Base-by-base conservation (phyloP, 1,140 invertebrate species). In the Araneus ventricosus region DNA sequence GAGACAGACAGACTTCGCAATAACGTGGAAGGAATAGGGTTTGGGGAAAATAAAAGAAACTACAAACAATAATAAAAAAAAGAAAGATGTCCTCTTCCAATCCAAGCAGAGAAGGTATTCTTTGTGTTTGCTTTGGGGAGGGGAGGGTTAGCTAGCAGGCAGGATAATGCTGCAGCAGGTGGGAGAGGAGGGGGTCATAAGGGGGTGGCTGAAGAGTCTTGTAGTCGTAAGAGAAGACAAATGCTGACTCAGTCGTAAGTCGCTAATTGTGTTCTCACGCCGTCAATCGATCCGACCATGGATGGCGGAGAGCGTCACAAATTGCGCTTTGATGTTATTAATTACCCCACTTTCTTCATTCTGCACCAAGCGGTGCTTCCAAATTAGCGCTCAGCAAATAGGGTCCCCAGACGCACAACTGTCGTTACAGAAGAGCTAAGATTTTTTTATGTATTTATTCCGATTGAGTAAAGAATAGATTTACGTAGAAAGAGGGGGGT, bases 251-350 rank as follows among this genome's bases (percentile, higher is more conserved):
- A 87, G 90, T 92, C 61, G 80, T 85, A 92, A 92, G 84, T 92
- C 84, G 91, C 91, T 92, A 92, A 92, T 92, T 92, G 91, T 92
- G 91, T 92, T 92, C 91, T 92, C 82, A 87, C 85, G 67, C 84
- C 61, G 61, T 41, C 90, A 45, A 92, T 92, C 90, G 90, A 92
- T 92, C 80, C n/a, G 8, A 75, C 24, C 27, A 24, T 63, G 59
- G 59, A 61, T 39, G 24, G 61, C 20, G 37, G 39, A 84, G 57
- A 92, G 79, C 80, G 90, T 92, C 82, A 80, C 91, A 92, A 92
- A 92, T 92, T 92, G 85, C 63, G 61, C 91, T 92, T 92, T 92
- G 84, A 92, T 92, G 91, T 92, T 92, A 92, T 92, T 92, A 92
- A 92, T 92, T 92, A 92, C 91, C 84, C 57, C 63, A 37, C 45